Conservation (phyloP, 2,113 vertebrate genomes). For the Eretmochelys imbricata region DNA sequence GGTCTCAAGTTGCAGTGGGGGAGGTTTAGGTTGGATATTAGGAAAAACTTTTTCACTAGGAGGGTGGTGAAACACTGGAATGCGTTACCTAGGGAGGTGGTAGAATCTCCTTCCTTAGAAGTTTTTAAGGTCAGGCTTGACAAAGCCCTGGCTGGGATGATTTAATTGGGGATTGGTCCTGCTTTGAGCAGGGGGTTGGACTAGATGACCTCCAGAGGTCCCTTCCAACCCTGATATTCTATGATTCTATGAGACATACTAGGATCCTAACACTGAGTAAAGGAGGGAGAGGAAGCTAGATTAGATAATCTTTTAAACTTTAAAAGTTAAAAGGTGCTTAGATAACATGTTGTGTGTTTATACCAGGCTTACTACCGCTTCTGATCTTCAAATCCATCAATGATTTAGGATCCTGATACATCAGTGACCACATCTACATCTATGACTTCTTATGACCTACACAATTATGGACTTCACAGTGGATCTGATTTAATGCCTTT, state of each 20-base stretch:
- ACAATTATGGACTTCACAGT: not conserved
- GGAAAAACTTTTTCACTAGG: too few species aligned
- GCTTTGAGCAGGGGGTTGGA: too few species aligned
- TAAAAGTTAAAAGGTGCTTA: not conserved
- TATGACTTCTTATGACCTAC: not conserved
- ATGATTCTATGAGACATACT: not conserved
- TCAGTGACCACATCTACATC: not conserved
- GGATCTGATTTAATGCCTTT: not conserved
- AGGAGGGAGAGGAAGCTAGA: not conserved
- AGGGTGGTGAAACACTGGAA: too few species aligned
- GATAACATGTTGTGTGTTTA: not conserved
- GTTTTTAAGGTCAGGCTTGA: too few species aligned
- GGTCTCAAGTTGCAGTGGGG: too few species aligned
- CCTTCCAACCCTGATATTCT: too few species aligned
- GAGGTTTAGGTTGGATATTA: too few species aligned
- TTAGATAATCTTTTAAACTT: not conserved
- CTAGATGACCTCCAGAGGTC: too few species aligned
- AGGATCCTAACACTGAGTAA: not conserved
- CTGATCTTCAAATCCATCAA: not conserved
- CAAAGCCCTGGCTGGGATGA: too few species aligned
- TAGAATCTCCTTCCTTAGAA: too few species aligned
- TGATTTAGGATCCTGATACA: not conserved
- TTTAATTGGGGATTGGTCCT: too few species aligned
- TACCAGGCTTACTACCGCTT: not conserved
- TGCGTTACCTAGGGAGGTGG: too few species aligned